These are phyloP conservation scores for Natrix natrix DNA, from an alignment of 2,797 vertebrate genomes.

Conservation along the genomic window DNA sequence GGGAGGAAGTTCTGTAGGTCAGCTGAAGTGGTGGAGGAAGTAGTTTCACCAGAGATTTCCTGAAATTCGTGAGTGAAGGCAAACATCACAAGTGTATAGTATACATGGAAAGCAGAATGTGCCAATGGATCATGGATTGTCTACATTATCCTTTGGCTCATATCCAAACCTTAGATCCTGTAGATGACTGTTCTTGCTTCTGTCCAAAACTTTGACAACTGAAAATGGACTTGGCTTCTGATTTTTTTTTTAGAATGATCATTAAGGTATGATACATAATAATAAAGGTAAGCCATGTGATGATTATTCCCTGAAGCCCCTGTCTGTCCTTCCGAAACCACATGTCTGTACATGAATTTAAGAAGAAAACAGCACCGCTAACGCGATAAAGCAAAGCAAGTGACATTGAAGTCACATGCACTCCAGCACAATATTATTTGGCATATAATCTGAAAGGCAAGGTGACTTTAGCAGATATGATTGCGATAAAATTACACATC, in stretches of 20 bases:
- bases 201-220: background rate
- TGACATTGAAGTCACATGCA: background rate
- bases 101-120: background rate
- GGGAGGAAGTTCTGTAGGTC: background rate
- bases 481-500: conserved; percentile 21
- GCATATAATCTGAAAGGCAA: conserved; percentile 2
- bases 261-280: background rate
- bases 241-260: background rate
- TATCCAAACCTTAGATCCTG: background rate
- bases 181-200: background rate
- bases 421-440: background rate
- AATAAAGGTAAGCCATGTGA: background rate
- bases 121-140: background rate
- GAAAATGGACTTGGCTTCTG: background rate
- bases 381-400: background rate
- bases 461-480: background rate
- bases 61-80: background rate
- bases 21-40: background rate
- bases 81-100: background rate
- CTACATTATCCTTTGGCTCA: background rate
- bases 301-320: background rate
- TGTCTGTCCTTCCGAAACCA: background rate
- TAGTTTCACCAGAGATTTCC: background rate
- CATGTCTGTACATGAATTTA: background rate
- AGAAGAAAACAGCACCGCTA: conserved; percentile 7